phyloP scores from a whole-genome alignment of 2,797 vertebrate species.

The Phaenicophaeus curvirostris region DNA sequence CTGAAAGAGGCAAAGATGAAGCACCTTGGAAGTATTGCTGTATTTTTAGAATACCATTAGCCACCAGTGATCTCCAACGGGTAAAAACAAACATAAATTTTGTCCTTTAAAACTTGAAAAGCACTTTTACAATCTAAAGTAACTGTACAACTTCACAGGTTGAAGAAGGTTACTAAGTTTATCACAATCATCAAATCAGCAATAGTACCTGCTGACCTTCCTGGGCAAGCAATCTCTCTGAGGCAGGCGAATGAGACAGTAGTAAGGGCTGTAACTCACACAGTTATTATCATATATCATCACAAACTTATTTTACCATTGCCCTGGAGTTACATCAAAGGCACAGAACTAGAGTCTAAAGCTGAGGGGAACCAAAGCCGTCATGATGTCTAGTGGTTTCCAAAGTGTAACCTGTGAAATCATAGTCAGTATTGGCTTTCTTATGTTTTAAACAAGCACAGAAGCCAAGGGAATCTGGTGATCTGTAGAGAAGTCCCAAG shows the following conservation, averaged over 20 bases:
- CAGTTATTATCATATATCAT: neutral
- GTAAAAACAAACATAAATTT: neutral
- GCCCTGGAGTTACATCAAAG: neutral
- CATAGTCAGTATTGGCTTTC: fast-evolving
- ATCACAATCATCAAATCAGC: slow-evolving; percentile 7
- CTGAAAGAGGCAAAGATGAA: neutral
- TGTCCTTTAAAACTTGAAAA: slow-evolving; percentile 9
- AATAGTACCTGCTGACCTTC: slow-evolving; percentile 48
- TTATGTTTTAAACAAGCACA: neutral
- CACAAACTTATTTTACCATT: neutral
- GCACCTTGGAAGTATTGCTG: neutral
- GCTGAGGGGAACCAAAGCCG: neutral
- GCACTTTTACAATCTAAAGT: neutral
- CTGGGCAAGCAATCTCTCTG: neutral
- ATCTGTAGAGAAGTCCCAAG: neutral
- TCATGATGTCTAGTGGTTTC: neutral
- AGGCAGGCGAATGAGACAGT: neutral
- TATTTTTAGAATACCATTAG: neutral
- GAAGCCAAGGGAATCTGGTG: neutral
- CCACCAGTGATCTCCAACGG: neutral
- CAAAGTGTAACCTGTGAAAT: neutral
- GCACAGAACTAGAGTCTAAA: neutral
- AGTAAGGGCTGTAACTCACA: neutral
- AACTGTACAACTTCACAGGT: neutral
- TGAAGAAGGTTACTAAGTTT: slow-evolving; percentile 22